Evolutionary conservation across 35 echinoderm and acorn worm species (phyloP), one percentile per base, ranked within the genome.

Genomic region (Apostichopus californicus): DNA sequence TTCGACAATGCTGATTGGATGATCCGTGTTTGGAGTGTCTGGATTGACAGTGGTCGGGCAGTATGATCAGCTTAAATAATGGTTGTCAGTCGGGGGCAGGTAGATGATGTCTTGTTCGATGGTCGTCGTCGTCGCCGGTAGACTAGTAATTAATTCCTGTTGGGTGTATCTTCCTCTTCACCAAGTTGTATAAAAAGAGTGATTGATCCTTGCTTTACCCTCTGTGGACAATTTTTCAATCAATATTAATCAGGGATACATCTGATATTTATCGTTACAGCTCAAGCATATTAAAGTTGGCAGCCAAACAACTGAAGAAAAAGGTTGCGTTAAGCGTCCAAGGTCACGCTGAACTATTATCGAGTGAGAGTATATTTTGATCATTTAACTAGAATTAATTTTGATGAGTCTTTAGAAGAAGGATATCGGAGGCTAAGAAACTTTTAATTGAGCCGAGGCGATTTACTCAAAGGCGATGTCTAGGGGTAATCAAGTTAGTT

Each of bases 211-310:
- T 75, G 15, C 71, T 75, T 75, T 24, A 22, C 71, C 71, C 71
- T n/a, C 71, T 75, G 71, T 22, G 21, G 71, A 75, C 71, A 75
- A n/a, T 75, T 75, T 75, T 75, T 68, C 71, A 14, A 75, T 75
- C 71, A 75, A 75, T 75, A 75, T 75, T 75, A 75, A n/a, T 75
- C 71, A 75, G 71, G 21, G 71, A 75, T 75, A 75, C 71, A 75
- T 75, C 6, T 75, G 15, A 75, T 75, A 75, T 75, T 75, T 75
- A 75, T 75, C 71, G 71, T 75, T 22, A 75, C 71, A 75, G 71
- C 71, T 22, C 71, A 75, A 75, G 71, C 71, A 22, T 75, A n/a
- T 75, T 75, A 75, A 75, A 5, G 15, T 75, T 18, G 64, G 64
- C 64, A 68, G 11, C 64, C 11, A 11, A 68, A 68, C 11, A 18